Evolutionary conservation across 2,797 vertebrate genomes (phyloP).

Genomic region (Anomalospiza imberbis): DNA sequence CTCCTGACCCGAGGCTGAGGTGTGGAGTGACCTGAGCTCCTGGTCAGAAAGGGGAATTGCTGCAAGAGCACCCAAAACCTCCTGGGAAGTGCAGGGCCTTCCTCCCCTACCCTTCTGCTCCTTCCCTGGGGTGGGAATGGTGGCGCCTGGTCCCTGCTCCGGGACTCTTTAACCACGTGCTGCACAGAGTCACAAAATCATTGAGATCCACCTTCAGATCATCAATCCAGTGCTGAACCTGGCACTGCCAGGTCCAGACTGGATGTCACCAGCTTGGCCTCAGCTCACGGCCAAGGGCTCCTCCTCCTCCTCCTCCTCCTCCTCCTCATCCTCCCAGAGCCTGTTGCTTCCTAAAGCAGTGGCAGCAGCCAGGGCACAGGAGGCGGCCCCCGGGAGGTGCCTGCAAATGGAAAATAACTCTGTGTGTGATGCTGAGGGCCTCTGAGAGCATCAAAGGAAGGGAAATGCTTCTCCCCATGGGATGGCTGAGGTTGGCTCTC

Average conservation of each 20-base stretch:
- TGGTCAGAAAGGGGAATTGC: background rate
- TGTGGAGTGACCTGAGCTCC: background rate
- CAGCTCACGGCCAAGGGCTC: accelerated
- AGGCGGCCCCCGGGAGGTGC: background rate
- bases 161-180: accelerated
- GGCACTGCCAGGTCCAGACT: background rate
- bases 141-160: accelerated
- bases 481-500: background rate
- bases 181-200: background rate
- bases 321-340: background rate
- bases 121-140: background rate
- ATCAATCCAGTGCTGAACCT: accelerated
- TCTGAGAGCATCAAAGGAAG: background rate
- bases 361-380: background rate
- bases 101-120: accelerated
- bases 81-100: background rate
- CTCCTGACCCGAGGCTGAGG: background rate
- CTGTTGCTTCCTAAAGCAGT: background rate
- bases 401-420: background rate
- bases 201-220: accelerated
- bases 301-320: background rate
- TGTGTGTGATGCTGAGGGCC: background rate
- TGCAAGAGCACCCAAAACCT: background rate
- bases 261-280: background rate
- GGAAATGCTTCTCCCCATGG: background rate